Percentiles rank a stretch among this genome's conserved stretches.
These are phyloP conservation scores for Aporophyla nigra DNA, from an alignment of 2,888 invertebrate species.

Conservation along the genomic window DNA sequence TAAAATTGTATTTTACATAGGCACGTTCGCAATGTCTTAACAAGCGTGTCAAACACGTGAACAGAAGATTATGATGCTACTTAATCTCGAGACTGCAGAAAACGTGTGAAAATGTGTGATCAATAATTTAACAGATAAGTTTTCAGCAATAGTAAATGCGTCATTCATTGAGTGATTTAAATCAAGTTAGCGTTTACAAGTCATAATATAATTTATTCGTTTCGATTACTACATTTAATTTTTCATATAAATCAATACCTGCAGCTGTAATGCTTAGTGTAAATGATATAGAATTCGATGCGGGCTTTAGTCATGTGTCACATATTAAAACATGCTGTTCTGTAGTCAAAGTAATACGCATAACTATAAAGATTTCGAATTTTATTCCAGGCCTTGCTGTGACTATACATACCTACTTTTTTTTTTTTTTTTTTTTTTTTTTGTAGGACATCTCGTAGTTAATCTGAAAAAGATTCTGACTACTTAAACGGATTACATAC, in stretches of 20 bases:
- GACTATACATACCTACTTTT: too few species aligned
- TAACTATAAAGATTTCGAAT: not conserved
- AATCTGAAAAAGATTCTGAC: too few species aligned
- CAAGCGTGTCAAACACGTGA: conserved; percentile 1
- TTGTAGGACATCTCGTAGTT: too few species aligned
- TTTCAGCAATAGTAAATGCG: not conserved
- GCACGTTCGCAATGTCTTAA: not conserved
- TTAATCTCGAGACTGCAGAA: not conserved
- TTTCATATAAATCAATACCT: not conserved
- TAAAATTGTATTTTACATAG: not conserved
- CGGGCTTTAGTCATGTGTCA: not conserved
- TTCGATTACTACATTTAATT: not conserved
- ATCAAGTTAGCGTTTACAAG: not conserved
- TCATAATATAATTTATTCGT: not conserved
- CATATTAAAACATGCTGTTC: not conserved
- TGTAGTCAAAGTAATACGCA: not conserved
- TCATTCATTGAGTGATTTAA: not conserved
- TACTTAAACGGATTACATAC: too few species aligned
- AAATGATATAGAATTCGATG: conserved; percentile 16
- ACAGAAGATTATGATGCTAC: not conserved
- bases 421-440: too few species aligned
- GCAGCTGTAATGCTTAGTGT: not conserved
- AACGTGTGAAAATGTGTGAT: conserved; percentile 1
- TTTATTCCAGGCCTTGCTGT: not conserved
- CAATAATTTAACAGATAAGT: conserved; percentile 5